Base-by-base conservation (phyloP, 2,797 vertebrate genomes). In the Coccyzus lansbergi region DNA sequence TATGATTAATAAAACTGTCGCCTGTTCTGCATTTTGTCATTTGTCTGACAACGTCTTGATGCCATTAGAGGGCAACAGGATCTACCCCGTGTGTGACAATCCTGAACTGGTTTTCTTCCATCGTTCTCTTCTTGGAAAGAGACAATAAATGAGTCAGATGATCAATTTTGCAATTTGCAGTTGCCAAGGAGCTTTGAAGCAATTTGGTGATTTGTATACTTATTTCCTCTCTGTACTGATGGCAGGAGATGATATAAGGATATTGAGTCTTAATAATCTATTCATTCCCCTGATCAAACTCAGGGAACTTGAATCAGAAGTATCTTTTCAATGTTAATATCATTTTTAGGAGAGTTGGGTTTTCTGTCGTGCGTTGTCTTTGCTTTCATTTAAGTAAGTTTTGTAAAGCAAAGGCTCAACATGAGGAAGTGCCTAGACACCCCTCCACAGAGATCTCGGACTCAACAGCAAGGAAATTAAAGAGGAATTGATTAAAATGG, bases 131-230 rank as follows among this genome's bases (percentile, higher is more conserved):
- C 80, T 90, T 88, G 63, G 64, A 36, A 38, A 86, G 70, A 70
- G 81, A 80, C 67, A 85, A 92, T 33, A 74, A 93, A 92, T 33
- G 86, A 93, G 78, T 68, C 55, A 7, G 93, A 71, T 92, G 88
- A 95, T 89, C 94, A 95, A 83, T 93, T 94, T 19, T 89, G 90
- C 65, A 90, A 95, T 88, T 92, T 87, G 78, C 86, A 85, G 94
- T 93, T 95, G 94, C 86, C 96, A 87, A 95, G 90, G 90, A 96
- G 93, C 93, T 95, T 83, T 85, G 88, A 91, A 87, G 90, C 84
- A 95, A 92, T 95, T 95, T 95, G 95, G 94, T 95, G 92, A 96
- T 95, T 92, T 93, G 94, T 86, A 76, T 89, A 48, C 93, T 92
- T 93, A 93, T 84, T 94, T 95, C 93, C 90, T 94, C 59, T 72